Evolutionary conservation across 2,888 invertebrate species (phyloP), one percentile per base, ranked within the genome.

Genomic region (Endotricha flammealis): DNA sequence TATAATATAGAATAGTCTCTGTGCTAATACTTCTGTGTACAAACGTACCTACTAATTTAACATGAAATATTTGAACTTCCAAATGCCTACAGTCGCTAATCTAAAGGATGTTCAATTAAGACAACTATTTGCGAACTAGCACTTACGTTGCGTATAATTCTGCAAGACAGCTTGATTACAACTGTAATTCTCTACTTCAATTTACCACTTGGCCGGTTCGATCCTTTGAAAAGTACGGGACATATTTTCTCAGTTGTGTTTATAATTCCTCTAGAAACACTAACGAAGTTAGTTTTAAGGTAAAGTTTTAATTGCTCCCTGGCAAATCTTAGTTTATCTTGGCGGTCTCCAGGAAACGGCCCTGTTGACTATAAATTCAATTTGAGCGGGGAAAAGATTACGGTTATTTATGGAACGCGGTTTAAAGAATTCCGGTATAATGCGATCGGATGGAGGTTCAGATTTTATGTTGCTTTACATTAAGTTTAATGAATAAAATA

Each of bases 261-360:
- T 69, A 76, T 76, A 74, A 76, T 69, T 66, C 63, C 58, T 64
- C 54, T 57, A 46, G 52, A 62, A 76, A 76, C 76, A 76, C 76
- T 76, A 81, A 85, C 81, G 71, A 81, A 82, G 65, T 82, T 79
- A 77, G 77, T 79, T 77, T 65, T 67, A 71, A 82, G 79, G 76
- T 83, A 82, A 85, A 85, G 78, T 85, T 85, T 85, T 85, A 85
- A 85, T 85, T 85, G 85, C 81, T 77, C 74, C 62, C 73, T 59
- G 64, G 78, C 73, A 81, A 80, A 81, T 76, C 79, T 80, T 70
- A 68, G 77, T 81, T 81, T 80, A 81, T 82, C 81, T 85, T 80
- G 68, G 77, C 64, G 77, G 79, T 77, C 68, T 57, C 69, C 48
- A 57, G 58, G 65, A 71, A 72, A 76, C 74, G 66, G 74, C 67